Base-by-base conservation (phyloP, 1,140 invertebrate species). In the Camponotus floridanus region DNA sequence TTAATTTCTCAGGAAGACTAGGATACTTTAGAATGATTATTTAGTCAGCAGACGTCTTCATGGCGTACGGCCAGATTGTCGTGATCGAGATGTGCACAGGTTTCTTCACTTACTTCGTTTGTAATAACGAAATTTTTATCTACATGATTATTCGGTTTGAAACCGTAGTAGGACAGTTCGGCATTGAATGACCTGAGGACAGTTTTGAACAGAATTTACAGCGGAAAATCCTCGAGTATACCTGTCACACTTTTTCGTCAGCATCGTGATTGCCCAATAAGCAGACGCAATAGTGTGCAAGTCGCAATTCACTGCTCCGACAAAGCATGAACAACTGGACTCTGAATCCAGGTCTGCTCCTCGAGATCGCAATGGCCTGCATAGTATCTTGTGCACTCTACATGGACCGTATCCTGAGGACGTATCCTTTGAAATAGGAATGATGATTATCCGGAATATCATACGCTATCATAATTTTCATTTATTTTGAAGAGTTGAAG, bases 71-170 rank as follows among this genome's bases (percentile, higher is more conserved):
- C 86, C 98, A 98, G 94, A 97, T 98, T 73, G 98, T 98, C 59
- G 96, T 98, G 92, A 98, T 99, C 86, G 98, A 99, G 95, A 97
- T 98, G 9, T 97, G 96, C 33, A 97, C 97, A 68, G 98, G 98
- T 33, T 98, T 99, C 95, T 98, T 98, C 93, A 96, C 97, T 1
- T 98, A 98, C 93, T 98, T 98, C 91, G 96, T 98, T 98, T 2
- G 97, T 98, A 36, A 97, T 98, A 96, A 97, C 97, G n/a, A 97
- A 98, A 91, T 98, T 98, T 94, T 96, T 96, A 91, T 97, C 98
- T 0, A 92, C 92, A 0, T 94, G 94, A 85, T 93, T 98, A 31
- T 89, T 98, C 21, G 96, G 96, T n/a, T 92, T 98, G n/a, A 96
- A 98, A 79, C 95, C 96, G 64, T 91, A 96, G 62, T 99, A 98